A percentile compares a stretch with the other conserved stretches of the same genome.
Conservation (phyloP, 2,113 vertebrate species). For the Mus musculus region DNA sequence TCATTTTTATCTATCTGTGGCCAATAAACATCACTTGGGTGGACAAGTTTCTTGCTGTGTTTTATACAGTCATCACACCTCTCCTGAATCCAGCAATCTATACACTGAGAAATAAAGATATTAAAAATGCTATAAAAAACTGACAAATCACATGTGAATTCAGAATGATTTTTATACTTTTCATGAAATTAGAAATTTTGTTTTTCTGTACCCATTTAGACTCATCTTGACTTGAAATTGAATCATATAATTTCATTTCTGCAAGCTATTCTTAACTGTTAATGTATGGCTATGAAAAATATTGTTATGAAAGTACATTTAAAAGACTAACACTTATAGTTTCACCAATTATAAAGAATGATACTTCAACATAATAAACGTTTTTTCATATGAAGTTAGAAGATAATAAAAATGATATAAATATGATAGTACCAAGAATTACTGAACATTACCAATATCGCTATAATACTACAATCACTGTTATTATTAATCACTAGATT, state of each 20-base stretch:
- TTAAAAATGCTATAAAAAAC: slow-evolving; percentile 69
- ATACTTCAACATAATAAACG: neutral
- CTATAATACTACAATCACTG: neutral
- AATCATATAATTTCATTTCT: neutral
- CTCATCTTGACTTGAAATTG: neutral
- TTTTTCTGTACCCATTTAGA: accelerated
- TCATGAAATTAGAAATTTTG: neutral
- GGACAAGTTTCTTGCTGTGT: too few relatives aligned
- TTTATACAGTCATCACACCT: too few relatives aligned
- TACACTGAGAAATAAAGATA: slow-evolving; percentile 78
- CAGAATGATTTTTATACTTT: neutral
- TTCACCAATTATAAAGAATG: neutral
- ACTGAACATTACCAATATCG: neutral
- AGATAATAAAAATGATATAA: neutral
- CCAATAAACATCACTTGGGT: too few relatives aligned
- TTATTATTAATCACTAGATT: neutral
- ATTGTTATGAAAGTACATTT: neutral
- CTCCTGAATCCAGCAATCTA: too few relatives aligned
- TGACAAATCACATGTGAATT: neutral
- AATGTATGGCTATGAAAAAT: neutral
- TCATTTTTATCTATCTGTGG: too few relatives aligned
- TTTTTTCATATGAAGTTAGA: too few relatives aligned
- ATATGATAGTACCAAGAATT: neutral
- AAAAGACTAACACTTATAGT: neutral
- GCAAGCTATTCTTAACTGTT: neutral